phyloP scores from a whole-genome alignment of 1,140 invertebrate species.

The Batillaria attramentaria region DNA sequence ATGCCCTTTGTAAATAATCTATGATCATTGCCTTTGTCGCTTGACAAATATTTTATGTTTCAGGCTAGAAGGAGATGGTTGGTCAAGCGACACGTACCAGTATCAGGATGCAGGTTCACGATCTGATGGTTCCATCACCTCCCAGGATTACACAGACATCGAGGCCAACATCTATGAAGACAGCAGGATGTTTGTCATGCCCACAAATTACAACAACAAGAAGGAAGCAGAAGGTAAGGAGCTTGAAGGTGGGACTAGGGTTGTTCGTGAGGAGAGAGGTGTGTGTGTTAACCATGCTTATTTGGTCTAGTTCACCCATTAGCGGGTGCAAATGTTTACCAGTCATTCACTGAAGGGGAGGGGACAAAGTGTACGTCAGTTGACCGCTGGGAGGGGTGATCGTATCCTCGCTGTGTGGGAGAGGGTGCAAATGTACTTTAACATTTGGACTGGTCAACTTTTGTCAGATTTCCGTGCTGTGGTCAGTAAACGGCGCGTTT shows the following conservation, averaged over 20 bases:
- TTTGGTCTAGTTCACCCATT: background rate
- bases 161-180: constrained; percentile 28
- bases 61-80: constrained; percentile 20
- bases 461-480: background rate
- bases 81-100: background rate
- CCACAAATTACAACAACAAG: constrained; percentile 3
- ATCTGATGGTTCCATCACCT: background rate
- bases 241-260: background rate
- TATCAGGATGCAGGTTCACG: constrained; percentile 6
- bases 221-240: constrained; percentile 10
- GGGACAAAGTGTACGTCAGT: no score
- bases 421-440: background rate
- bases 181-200: background rate
- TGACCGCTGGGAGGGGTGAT: no score
- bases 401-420: background rate
- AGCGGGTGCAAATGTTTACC: background rate
- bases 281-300: background rate
- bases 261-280: background rate
- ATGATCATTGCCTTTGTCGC: background rate
- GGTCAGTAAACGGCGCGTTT: background rate
- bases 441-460: background rate
- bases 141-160: constrained; percentile 20
- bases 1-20: background rate
- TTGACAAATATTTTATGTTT: no score
- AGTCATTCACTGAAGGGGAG: no score